Evolutionary conservation across 2,797 vertebrate genomes (phyloP), one percentile per base, ranked within the genome.

Genomic region (Pogonophryne albipinna): DNA sequence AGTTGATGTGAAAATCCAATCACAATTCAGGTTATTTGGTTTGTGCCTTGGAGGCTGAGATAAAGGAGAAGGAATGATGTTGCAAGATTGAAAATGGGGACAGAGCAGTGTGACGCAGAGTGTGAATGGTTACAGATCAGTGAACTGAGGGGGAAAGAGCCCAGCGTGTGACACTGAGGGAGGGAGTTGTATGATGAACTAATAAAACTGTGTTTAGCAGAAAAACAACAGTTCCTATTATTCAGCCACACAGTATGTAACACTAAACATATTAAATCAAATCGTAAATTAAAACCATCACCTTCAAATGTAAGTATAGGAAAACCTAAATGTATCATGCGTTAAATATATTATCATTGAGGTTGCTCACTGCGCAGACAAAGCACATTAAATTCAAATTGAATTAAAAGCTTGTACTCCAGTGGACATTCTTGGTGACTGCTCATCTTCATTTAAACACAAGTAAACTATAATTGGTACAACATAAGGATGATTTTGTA

Each of bases 71-170:
- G 31, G 45, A 50, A 77, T 1, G 13, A 68, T 79, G 71, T 65
- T 63, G 71, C 61, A 79, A 82, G 84, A 85, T 56, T 86, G 84
- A 83, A 90, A 85, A 74, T 74, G 68, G 72, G 78, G 82, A 82
- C 51, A 46, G 63, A 76, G 60, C 42, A 19, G 60, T 65, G 84
- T 76, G 82, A 85, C 68, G 71, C 74, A 34, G 65, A 78, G 72
- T 45, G 74, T 76, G 55, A 78, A 76, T 8, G 49, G 84, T 76
- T 74, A 75, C 81, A 71, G 82, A 83, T 77, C 82, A 83, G 68
- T 68, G 79, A 86, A 59, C 59, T 34, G 68, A 75, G 63, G 73
- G 74, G 17, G 20, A 10, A 38, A 0, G 59, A 78, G 58, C 31
- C 62, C 69, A 61, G 69, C 56, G 10, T 65, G 14, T 41, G 65